These are phyloP conservation scores for Seriola rivoliana DNA, from an alignment of 2,113 vertebrate species.

Conservation along the genomic window DNA sequence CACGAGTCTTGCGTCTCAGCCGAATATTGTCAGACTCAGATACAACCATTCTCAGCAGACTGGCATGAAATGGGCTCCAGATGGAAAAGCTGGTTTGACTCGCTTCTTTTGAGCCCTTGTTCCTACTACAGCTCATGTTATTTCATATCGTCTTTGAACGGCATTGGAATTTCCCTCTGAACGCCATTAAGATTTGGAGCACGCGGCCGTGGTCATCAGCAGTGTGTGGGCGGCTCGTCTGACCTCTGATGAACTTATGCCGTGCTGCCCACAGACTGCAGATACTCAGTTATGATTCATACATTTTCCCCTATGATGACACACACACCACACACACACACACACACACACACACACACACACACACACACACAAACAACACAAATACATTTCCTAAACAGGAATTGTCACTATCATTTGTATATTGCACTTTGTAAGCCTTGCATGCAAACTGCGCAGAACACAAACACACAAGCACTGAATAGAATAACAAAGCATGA, in stretches of 20 bases:
- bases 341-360: too few species aligned
- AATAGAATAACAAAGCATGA: neutral
- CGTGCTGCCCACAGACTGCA: constrained; percentile 54
- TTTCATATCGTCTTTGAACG: constrained; percentile 29
- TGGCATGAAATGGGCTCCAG: constrained; percentile 46
- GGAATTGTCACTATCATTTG: neutral
- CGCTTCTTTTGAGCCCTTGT: constrained; percentile 24
- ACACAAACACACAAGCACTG: neutral
- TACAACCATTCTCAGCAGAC: constrained; percentile 32
- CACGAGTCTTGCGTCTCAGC: neutral
- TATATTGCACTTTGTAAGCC: neutral
- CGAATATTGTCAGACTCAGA: constrained; percentile 23
- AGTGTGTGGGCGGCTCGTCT: constrained; percentile 51
- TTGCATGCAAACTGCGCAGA: neutral
- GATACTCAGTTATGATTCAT: constrained; percentile 62
- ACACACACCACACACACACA: constrained; percentile 23
- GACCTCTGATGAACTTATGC: constrained; percentile 59
- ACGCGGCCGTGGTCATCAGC: constrained; percentile 26
- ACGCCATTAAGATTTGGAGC: constrained; percentile 39
- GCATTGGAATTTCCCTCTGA: constrained; percentile 36
- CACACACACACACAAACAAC: neutral
- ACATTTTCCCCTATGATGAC: neutral
- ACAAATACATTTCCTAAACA: neutral
- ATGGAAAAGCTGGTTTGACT: constrained; percentile 35
- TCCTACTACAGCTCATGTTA: constrained; percentile 4